Evolutionary conservation across 2,888 invertebrate species (phyloP).

Genomic region (Pantelozetes paolii): DNA sequence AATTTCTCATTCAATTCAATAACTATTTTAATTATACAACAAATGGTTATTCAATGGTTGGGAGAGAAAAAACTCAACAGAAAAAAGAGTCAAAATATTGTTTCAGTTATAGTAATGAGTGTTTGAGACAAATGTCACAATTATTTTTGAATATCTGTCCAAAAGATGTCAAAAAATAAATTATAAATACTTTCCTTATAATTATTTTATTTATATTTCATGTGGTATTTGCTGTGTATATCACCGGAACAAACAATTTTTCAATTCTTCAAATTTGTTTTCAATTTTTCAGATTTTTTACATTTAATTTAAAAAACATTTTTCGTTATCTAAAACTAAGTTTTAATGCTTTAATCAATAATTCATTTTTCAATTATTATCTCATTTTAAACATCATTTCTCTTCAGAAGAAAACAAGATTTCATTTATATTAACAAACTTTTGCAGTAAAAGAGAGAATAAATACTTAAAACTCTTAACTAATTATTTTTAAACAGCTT

Average conservation of each 20-base stretch:
- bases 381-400: neutral
- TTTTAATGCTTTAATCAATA: neutral
- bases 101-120: neutral
- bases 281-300: neutral
- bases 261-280: neutral
- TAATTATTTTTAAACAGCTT: neutral
- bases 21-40: neutral
- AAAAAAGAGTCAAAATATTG: neutral
- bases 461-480: neutral
- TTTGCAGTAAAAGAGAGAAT: neutral
- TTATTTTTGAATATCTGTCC: no score
- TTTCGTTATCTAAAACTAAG: neutral
- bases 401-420: no score
- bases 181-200: neutral
- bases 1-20: neutral
- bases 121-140: neutral
- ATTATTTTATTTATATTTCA: neutral
- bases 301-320: neutral
- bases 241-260: conserved; percentile 12
- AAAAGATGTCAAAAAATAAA: neutral
- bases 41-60: neutral
- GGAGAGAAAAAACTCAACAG: neutral
- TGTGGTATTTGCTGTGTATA: conserved; percentile 15
- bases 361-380: neutral
- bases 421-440: neutral